Evolutionary conservation across 2,888 invertebrate genomes (phyloP).

Genomic region (Drosophila pegasa): DNA sequence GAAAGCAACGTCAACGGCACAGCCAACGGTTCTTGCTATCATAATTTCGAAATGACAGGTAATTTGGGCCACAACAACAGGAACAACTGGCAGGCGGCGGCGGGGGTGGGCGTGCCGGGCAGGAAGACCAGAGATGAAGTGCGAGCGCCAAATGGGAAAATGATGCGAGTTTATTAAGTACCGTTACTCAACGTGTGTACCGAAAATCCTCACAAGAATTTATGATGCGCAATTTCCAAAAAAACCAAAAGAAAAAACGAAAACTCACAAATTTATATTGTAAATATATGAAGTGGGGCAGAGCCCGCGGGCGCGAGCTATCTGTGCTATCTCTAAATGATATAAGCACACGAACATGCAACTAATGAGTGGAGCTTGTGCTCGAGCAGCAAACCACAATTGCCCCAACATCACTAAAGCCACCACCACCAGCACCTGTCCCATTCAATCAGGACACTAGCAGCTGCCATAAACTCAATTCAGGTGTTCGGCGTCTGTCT

Average conservation of each 20-base stretch:
- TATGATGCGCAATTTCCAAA: constrained; percentile 65
- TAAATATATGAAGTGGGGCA: constrained; percentile 48
- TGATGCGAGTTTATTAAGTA: constrained; percentile 79
- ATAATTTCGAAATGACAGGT: constrained; percentile 79
- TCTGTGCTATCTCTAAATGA: constrained; percentile 62
- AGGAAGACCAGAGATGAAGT: constrained; percentile 59
- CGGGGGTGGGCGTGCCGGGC: not conserved
- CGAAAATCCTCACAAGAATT: constrained; percentile 69
- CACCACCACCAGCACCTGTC: not conserved
- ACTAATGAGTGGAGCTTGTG: constrained; percentile 64
- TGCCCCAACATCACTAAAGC: not conserved
- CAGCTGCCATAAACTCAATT: constrained; percentile 32
- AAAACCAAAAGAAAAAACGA: constrained; percentile 12
- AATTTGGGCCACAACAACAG: constrained; percentile 70
- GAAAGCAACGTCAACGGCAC: constrained; percentile 54
- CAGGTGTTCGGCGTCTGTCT: constrained; percentile 6
- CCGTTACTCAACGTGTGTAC: constrained; percentile 73
- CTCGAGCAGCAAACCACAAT: not conserved
- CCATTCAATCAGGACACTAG: constrained; percentile 5
- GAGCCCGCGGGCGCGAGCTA: constrained; percentile 20
- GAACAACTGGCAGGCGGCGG: constrained; percentile 31
- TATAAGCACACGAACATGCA: constrained; percentile 73
- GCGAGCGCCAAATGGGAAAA: constrained; percentile 76
- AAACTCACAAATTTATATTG: constrained; percentile 65
- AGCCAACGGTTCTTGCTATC: constrained; percentile 58